Evolutionary conservation across 2,797 vertebrate genomes (phyloP), one percentile per base, ranked within the genome.

Genomic region (Ctenopoma multispine): DNA sequence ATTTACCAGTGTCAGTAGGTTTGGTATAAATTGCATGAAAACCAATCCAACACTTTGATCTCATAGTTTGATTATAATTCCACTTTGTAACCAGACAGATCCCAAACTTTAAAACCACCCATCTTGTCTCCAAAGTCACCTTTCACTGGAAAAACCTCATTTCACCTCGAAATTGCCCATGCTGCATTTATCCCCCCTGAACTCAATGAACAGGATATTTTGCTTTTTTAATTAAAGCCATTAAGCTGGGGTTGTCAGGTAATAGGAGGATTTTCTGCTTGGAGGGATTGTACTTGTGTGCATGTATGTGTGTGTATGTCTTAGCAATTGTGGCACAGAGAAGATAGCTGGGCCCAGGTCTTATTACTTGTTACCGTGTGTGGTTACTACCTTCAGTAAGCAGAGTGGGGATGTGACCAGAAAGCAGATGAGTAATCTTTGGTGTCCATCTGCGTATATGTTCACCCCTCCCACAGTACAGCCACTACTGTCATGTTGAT

Each of bases 151-250:
- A n/a, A 65, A 76, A 78, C 63, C 75, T 86, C 20, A 72, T 77
- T 70, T 75, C 53, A 80, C 69, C 77, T 60, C 49, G 20, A 67
- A 58, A 72, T 59, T 76, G 20, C 50, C 70, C 53, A 72, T 2
- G 4, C 68, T 63, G 56, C 69, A 59, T 86, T 82, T 71, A 80
- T 72, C 50, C 67, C 50, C 31, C 23, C 13, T 57, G 50, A 83
- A 81, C 63, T 82, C 72, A 71, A 23, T 43, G 64, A 58, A 61
- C 55, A 5, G 64, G 67, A 77, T 83, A 63, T 86, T 81, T 85
- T 68, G 51, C 69, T 71, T 81, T 87, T 83, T 79, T 20, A 89
- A 89, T 90, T 88, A 80, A 87, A 90, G 82, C 77, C 70, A 88
- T 90, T 87, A 87, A 81, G 73, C 69, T 34, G 56, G 53, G 69